phyloP scores from a whole-genome alignment of 2,888 invertebrate genomes.

The Callyntrura sp. region DNA sequence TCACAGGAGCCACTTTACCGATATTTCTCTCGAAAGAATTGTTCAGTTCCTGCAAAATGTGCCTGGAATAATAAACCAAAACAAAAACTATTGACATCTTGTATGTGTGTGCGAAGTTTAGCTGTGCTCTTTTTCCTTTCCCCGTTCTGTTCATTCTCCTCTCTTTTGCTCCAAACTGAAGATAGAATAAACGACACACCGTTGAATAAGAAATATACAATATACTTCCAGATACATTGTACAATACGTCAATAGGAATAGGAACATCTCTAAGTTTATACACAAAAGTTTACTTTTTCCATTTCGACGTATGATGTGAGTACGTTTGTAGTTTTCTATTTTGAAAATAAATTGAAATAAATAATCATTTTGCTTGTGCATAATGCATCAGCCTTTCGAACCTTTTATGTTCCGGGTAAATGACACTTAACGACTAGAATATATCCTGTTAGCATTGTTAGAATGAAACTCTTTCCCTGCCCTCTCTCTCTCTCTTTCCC shows the following conservation, averaged over 20 bases:
- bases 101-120: not conserved
- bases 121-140: no score
- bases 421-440: not conserved
- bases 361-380: not conserved
- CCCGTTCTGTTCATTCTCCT: no score
- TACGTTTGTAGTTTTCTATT: not conserved
- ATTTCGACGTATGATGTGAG: not conserved
- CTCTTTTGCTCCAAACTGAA: no score
- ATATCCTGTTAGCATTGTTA: not conserved
- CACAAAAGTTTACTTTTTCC: not conserved
- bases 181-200: no score
- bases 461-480: not conserved
- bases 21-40: not conserved
- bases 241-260: no score
- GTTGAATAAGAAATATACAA: no score
- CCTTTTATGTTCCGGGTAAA: not conserved
- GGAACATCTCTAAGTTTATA: not conserved
- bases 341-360: not conserved
- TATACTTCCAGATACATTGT: no score
- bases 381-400: not conserved
- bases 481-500: no score
- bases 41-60: constrained; percentile 9
- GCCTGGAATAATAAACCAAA: constrained; percentile 13
- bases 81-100: constrained; percentile 16
- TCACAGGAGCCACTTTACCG: not conserved